Evolutionary conservation across 2,888 invertebrate species (phyloP).

Genomic region (Yponomeuta cagnagella): DNA sequence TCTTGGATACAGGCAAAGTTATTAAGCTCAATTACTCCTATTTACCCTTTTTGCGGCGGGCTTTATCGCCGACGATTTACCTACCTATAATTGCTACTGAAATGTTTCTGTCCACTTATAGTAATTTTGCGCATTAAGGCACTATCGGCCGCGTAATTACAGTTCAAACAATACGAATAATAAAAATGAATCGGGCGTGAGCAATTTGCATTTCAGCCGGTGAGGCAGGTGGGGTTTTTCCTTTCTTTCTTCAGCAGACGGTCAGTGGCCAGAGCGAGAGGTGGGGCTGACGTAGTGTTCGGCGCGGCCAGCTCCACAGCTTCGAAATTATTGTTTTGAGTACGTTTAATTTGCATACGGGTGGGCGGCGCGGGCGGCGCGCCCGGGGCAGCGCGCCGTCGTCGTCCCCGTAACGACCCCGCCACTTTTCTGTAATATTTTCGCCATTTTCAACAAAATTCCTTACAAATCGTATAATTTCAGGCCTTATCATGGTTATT

Average conservation of each 20-base stretch:
- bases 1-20: constrained; percentile 14
- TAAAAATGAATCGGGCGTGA: constrained; percentile 58
- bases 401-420: constrained; percentile 61
- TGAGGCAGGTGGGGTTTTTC: constrained; percentile 39
- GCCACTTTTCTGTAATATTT: constrained; percentile 75
- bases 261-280: constrained; percentile 38
- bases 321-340: constrained; percentile 73
- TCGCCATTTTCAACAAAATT: constrained; percentile 76
- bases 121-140: constrained; percentile 62
- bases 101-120: constrained; percentile 60
- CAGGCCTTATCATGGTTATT: constrained; percentile 72
- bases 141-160: constrained; percentile 60
- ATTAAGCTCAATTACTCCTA: constrained; percentile 17
- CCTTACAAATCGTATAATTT: constrained; percentile 75
- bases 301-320: constrained; percentile 40
- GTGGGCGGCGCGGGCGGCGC: constrained; percentile 36
- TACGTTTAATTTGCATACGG: constrained; percentile 74
- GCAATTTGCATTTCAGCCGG: constrained; percentile 63
- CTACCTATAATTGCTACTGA: constrained; percentile 46
- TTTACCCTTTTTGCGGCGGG: constrained; percentile 30
- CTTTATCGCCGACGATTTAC: constrained; percentile 36
- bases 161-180: constrained; percentile 61
- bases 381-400: constrained; percentile 38
- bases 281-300: constrained; percentile 32
- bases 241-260: constrained; percentile 28